Base-by-base conservation (phyloP, 1,140 invertebrate species). In the Vollenhovia emeryi region DNA sequence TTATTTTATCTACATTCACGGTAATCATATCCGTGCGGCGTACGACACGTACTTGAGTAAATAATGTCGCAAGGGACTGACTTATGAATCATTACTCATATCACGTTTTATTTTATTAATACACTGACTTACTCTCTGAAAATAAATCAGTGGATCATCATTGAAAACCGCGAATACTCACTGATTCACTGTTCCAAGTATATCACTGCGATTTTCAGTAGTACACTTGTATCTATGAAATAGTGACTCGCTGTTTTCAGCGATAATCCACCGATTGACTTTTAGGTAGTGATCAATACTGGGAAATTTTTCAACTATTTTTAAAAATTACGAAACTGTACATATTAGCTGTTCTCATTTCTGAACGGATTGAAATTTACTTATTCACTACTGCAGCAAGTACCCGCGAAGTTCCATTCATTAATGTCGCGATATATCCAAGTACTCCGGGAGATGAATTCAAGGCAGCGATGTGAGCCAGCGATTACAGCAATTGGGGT, bases 401-500 rank as follows among this genome's bases (percentile, higher is more conserved):
- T 24, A 64, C 50, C 36, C 50, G 60, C 13, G n/a, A 50, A 48
- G 11, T 64, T 33, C 30, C 24, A 6, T 78, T 64, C 5, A 43
- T 24, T 24, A 64, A 40, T 64, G 33, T 33, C 9, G 21, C 15
- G 11, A 59, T 59, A 27, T 27, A 40, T 24, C 24, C 33, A 40
- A 59, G 21, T 62, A 33, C 27, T 62, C 27, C 15, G 33, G 74
- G 11, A 7, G 15, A 45, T 43, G 57, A 76, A 76, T 76, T 60
- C 27, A 57, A 62, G n/a, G 43, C 30, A 50, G 27, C 21, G 59
- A 64, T 48, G 64, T 45, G 59, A 45, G 36, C n/a, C 30, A 50
- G n/a, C n/a, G n/a, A 78, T 78, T 64, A 78, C 21, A 48, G 36
- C 57, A 76, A 64, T 64, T 64, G 30, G 43, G 27, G 75, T 78